These are phyloP conservation scores for Poeciliopsis gracilis DNA, from an alignment of 2,797 vertebrate species.

Conservation along the genomic window DNA sequence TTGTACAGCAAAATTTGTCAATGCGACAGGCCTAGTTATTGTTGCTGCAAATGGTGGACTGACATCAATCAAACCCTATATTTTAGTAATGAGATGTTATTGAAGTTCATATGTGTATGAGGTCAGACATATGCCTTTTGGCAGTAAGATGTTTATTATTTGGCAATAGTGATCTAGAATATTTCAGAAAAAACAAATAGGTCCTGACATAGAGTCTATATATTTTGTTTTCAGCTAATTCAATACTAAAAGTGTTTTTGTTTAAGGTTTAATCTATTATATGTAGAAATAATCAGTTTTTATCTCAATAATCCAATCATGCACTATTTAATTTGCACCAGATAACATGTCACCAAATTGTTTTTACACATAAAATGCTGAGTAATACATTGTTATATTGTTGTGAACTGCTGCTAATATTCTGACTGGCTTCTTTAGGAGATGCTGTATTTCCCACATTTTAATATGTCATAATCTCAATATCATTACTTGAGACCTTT, in stretches of 20 bases:
- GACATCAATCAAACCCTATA: background rate
- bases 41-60: background rate
- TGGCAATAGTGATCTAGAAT: background rate
- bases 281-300: background rate
- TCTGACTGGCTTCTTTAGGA: background rate
- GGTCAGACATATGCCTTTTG: background rate
- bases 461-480: background rate
- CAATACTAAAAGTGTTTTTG: rapidly evolving
- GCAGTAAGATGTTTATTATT: background rate
- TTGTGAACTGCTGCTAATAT: background rate
- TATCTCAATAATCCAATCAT: background rate
- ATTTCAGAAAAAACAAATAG: background rate
- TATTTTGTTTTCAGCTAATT: background rate
- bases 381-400: background rate
- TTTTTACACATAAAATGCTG: background rate
- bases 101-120: background rate
- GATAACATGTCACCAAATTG: background rate
- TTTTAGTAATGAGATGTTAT: background rate
- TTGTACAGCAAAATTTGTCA: too few species aligned
- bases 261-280: background rate
- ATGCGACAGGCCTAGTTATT: background rate
- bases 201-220: background rate
- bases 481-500: background rate
- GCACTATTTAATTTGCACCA: background rate
- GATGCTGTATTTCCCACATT: background rate